Conservation (phyloP, 2,888 invertebrate species). For the Prionchulus punctatus region DNA sequence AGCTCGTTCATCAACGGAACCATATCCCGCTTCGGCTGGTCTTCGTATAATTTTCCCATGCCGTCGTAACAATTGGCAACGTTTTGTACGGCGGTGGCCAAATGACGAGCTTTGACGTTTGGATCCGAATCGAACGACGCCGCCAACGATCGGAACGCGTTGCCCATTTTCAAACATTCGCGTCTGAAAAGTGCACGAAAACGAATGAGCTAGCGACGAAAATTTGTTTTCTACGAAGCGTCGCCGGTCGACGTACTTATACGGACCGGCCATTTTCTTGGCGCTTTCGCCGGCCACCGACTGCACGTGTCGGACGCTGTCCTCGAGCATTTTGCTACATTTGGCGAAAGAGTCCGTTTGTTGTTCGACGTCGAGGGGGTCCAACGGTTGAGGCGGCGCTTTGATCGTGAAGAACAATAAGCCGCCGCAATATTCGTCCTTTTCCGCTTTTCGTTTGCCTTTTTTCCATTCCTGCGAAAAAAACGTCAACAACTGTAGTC, state of each 20-base stretch:
- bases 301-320: conserved; percentile 64
- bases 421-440: conserved; percentile 71
- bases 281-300: conserved; percentile 64
- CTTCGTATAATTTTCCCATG: conserved; percentile 72
- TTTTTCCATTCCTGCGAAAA: conserved; percentile 89
- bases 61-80: conserved; percentile 75
- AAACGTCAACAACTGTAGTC: conserved; percentile 67
- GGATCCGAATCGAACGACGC: conserved; percentile 59
- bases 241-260: conserved; percentile 13
- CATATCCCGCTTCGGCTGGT: conserved; percentile 63
- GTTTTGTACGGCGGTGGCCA: conserved; percentile 63
- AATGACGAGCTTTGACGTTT: conserved; percentile 7
- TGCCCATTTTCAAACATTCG: conserved; percentile 76
- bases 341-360: conserved; percentile 65
- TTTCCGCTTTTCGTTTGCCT: conserved; percentile 85
- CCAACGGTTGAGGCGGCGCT: conserved; percentile 60
- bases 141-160: conserved; percentile 65
- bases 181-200: conserved; percentile 51
- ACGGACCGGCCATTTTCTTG: conserved; percentile 59
- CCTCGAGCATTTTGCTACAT: conserved; percentile 69
- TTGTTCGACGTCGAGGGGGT: conserved; percentile 46
- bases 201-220: conserved; percentile 10
- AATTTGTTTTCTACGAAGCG: conserved; percentile 17
- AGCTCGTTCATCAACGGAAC: conserved; percentile 75
- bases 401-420: conserved; percentile 76